phyloP scores from a whole-genome alignment of 2,113 vertebrate genomes.

The Chaetops frenatus region DNA sequence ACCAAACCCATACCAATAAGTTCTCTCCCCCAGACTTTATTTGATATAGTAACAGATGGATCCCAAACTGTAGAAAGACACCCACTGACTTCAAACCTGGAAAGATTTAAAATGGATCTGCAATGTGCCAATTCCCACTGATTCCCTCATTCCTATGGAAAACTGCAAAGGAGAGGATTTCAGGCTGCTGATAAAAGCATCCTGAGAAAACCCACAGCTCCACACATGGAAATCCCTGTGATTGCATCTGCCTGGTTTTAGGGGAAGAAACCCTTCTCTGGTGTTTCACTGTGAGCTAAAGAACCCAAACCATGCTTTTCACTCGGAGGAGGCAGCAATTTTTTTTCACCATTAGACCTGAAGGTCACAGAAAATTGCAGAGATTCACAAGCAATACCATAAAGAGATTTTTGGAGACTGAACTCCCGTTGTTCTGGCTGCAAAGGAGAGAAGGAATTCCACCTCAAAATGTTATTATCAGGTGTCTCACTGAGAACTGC shows the following conservation, averaged over 20 bases:
- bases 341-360: not conserved
- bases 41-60: conserved; percentile 37
- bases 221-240: not conserved
- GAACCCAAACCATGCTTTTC: not conserved
- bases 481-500: not conserved
- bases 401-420: not conserved
- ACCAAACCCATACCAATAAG: not conserved
- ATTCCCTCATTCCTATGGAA: not conserved
- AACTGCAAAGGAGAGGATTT: not conserved
- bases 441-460: not conserved
- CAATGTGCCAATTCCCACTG: not conserved
- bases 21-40: not conserved
- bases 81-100: conserved; percentile 32
- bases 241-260: not conserved
- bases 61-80: not conserved
- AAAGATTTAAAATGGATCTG: conserved; percentile 34
- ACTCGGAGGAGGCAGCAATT: not conserved
- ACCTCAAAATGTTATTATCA: not conserved
- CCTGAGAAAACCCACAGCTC: not conserved
- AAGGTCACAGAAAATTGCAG: not conserved
- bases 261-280: not conserved
- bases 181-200: not conserved
- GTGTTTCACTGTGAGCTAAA: not conserved
- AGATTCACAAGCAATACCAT: not conserved
- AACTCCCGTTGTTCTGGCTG: not conserved